Base-by-base conservation (phyloP, 30 jellyfish, hydroid and myxozoan species). In the Aurelia sp. region DNA sequence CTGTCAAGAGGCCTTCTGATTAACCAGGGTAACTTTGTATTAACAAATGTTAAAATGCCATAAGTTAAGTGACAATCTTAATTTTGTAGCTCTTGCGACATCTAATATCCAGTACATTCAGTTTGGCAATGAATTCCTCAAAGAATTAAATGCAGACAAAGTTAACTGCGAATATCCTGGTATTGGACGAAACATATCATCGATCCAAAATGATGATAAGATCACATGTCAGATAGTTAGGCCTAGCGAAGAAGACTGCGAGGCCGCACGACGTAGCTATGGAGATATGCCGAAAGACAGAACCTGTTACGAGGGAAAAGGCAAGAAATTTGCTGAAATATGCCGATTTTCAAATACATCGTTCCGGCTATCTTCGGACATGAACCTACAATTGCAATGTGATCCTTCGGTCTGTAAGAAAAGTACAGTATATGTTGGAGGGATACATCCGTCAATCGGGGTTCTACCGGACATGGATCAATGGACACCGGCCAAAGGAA, bases 221-320 rank as follows among this genome's bases (percentile, higher is more conserved):
- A 81, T 87, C 11, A 77, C 84, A 51, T 89, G 97, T 61, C 65
- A 81, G 65, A 65, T 85, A 33, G 62, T 61, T 12, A 48, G 17
- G 23, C 81, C 86, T 30, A 62, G 76, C 67, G 97, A 85, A 55
- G 95, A 86, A 55, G 96, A 91, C 27, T 91, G 97, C 79, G 59
- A 64, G 35, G 85, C 78, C 15, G 88, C 96, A 37, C 79, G 79
- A 64, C 90, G 87, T 13, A 47, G 73, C 44, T 91, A 91, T 66
- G 96, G 96, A 0, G 78, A 63, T 51, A 73, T 63, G 74, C 89
- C 97, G 15, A 77, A 57, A 18, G 81, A 76, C 86, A 84, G 84
- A 35, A 65, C 84, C 53, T 91, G 97, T 67, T 81, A 92, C 37
- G 88, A 70, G 22, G 88, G 81, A 13, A 79, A 58, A 22, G 76